Evolutionary conservation across 1,140 invertebrate species (phyloP).

Genomic region (Mamestra configurata): DNA sequence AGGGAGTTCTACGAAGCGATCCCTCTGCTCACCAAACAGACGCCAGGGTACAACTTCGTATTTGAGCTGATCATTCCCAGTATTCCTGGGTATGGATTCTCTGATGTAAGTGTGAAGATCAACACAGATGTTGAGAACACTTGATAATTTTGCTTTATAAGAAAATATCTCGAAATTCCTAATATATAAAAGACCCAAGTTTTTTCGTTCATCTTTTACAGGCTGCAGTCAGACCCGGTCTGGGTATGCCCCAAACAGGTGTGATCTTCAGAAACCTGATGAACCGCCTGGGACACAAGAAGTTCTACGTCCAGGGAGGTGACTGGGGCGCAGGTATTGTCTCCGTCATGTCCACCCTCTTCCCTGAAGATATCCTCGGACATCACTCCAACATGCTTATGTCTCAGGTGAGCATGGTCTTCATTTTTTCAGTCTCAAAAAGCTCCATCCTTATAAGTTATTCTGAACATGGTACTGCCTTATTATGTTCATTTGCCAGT

Average conservation of each 20-base stretch:
- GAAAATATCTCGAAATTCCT: no score
- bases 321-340: slow-evolving; percentile 93
- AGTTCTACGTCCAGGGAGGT: slow-evolving; percentile 95
- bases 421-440: no score
- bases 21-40: no score
- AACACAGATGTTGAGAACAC: no score
- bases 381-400: no score
- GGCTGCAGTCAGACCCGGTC: slow-evolving; percentile 88
- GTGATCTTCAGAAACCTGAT: slow-evolving; percentile 95
- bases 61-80: no score
- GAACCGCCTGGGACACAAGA: slow-evolving; percentile 92
- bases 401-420: slow-evolving; percentile 57
- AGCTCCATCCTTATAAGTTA: no score
- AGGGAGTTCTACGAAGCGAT: no score
- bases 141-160: no score
- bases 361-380: slow-evolving; percentile 72
- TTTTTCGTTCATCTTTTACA: neutral
- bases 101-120: slow-evolving; percentile 87
- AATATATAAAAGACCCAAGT: neutral
- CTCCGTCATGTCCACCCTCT: slow-evolving; percentile 70
- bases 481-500: no score
- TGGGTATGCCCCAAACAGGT: slow-evolving; percentile 90
- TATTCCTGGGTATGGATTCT: slow-evolving; percentile 96
- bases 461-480: no score
- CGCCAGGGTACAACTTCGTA: no score